phyloP scores from a whole-genome alignment of 2,113 vertebrate species.

The Prietella phreatophila region DNA sequence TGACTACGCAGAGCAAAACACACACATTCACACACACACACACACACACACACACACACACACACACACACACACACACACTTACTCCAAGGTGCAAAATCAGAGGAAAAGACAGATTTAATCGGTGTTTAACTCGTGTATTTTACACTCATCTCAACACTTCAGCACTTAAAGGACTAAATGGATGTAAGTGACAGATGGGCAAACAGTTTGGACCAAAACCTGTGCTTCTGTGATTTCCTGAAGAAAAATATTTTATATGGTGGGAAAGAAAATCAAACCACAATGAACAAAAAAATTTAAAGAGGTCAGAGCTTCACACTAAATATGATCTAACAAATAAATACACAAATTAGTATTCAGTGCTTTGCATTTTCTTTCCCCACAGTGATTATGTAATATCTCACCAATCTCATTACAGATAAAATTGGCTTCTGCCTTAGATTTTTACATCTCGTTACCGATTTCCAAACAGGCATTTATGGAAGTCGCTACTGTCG shows the following conservation, averaged over 20 bases:
- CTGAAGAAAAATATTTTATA: background rate
- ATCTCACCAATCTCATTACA: background rate
- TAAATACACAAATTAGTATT: background rate
- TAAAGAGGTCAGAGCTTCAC: background rate
- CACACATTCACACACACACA: background rate
- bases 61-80: background rate
- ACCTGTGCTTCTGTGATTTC: background rate
- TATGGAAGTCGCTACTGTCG: too few relatives aligned
- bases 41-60: background rate
- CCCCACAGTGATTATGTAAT: background rate
- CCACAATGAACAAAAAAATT: background rate
- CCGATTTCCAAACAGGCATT: too few relatives aligned
- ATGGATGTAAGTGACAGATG: conserved; percentile 5
- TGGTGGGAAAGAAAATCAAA: background rate
- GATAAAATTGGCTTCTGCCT: too few relatives aligned
- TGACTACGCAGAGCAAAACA: conserved; percentile 14
- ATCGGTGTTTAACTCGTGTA: conserved; percentile 10
- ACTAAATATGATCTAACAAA: background rate
- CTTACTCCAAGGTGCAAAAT: background rate
- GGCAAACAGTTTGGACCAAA: background rate
- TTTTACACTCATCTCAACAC: conserved; percentile 31
- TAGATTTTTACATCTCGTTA: too few relatives aligned
- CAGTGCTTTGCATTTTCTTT: background rate
- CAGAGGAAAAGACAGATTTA: conserved; percentile 21
- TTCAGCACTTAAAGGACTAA: background rate